These are phyloP conservation scores for Calidris pugnax DNA, from an alignment of 2,113 vertebrate species.

Conservation along the genomic window DNA sequence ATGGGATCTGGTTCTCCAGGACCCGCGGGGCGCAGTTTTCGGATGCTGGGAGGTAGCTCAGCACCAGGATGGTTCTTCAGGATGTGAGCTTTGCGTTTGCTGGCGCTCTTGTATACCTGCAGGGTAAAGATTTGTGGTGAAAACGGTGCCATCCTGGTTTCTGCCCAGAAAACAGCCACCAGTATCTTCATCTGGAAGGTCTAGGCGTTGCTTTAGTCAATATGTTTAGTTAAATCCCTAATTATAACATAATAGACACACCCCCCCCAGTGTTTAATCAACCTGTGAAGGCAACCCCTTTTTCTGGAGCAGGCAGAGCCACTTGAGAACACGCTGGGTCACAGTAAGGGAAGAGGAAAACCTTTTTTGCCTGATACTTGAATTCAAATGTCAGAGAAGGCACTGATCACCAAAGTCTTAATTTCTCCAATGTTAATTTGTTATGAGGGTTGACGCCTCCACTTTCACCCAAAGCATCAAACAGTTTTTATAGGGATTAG, in stretches of 20 bases:
- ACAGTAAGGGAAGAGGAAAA: not conserved
- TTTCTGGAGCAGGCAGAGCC: not conserved
- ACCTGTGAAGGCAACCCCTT: not conserved
- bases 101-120: slow-evolving; percentile 98
- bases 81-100: slow-evolving; percentile 97
- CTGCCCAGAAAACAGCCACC: not conserved
- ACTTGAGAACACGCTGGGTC: not conserved
- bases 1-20: slow-evolving; percentile 96
- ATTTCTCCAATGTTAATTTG: not conserved
- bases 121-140: not conserved
- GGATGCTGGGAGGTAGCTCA: slow-evolving; percentile 95
- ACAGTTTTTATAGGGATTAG: not conserved
- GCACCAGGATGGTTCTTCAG: slow-evolving; percentile 97
- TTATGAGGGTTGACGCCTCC: not conserved
- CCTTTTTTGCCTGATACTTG: not conserved
- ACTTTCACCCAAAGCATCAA: not conserved
- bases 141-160: not conserved
- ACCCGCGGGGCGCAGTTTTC: slow-evolving; percentile 91
- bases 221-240: not conserved
- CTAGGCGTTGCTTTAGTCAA: not conserved
- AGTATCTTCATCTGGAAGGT: not conserved
- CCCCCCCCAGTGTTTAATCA: not conserved
- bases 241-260: not conserved
- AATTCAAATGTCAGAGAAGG: not conserved
- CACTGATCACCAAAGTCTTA: not conserved